Evolutionary conservation across 2,113 vertebrate species (phyloP).

Genomic region (Ochotona curzoniae): DNA sequence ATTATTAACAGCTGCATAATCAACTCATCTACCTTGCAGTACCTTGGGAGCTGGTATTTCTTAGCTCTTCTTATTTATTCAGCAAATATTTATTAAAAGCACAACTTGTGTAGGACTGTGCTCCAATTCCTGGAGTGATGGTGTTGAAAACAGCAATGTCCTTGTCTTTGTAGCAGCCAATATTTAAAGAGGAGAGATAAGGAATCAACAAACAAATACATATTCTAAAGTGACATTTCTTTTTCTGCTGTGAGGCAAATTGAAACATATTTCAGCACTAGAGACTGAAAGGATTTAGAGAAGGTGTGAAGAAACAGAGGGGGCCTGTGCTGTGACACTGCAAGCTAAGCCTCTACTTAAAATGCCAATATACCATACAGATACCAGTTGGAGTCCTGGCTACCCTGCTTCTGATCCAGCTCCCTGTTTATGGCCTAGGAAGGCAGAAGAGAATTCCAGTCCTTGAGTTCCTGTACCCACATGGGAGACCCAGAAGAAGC

Average conservation of each 20-base stretch:
- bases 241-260: neutral
- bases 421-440: too few species aligned
- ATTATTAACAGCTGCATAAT: conserved; percentile 18
- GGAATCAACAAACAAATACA: neutral
- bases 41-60: neutral
- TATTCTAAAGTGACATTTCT: neutral
- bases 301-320: neutral
- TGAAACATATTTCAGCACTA: neutral
- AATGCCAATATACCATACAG: too few species aligned
- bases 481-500: too few species aligned
- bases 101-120: neutral
- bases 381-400: too few species aligned
- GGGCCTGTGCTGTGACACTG: too few species aligned
- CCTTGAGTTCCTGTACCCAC: too few species aligned
- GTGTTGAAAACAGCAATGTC: neutral
- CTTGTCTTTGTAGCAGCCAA: neutral
- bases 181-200: neutral
- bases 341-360: too few species aligned
- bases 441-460: too few species aligned
- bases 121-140: neutral
- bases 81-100: neutral
- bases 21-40: neutral
- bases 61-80: neutral
- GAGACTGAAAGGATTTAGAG: neutral
- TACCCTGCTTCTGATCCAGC: too few species aligned